phyloP scores from a whole-genome alignment of 2,113 vertebrate species.

The Boulengeromyrus knoepffleri region DNA sequence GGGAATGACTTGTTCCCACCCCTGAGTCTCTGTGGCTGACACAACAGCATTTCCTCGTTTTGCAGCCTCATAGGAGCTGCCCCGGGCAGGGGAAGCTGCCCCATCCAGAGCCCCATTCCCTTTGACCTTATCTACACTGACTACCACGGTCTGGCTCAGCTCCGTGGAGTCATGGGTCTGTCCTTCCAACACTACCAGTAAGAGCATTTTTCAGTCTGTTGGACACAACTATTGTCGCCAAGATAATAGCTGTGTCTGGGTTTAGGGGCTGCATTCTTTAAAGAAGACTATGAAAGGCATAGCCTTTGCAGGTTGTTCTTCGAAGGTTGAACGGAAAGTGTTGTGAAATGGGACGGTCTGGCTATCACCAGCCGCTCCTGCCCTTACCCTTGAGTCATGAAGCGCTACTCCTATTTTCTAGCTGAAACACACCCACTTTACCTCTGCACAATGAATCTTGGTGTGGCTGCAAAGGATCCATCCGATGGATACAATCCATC shows the following conservation, averaged over 20 bases:
- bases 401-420: neutral
- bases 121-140: constrained; percentile 64
- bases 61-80: constrained; percentile 55
- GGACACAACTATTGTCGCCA: too few relatives aligned
- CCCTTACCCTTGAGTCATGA: neutral
- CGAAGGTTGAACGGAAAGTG: neutral
- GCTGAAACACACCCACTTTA: neutral
- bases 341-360: neutral
- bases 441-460: neutral
- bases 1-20: too few relatives aligned
- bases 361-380: neutral
- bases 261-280: neutral
- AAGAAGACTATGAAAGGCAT: neutral
- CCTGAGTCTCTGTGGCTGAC: neutral
- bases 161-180: constrained; percentile 55
- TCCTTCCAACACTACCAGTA: constrained; percentile 59
- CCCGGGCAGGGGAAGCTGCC: constrained; percentile 57
- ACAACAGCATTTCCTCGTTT: neutral
- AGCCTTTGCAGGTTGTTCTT: neutral
- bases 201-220: neutral
- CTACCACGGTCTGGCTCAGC: constrained; percentile 57
- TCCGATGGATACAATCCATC: neutral
- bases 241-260: neutral
- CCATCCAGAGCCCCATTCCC: constrained; percentile 50
- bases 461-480: neutral